phyloP scores from a whole-genome alignment of 2,888 invertebrate species.

The Eilema caniola region DNA sequence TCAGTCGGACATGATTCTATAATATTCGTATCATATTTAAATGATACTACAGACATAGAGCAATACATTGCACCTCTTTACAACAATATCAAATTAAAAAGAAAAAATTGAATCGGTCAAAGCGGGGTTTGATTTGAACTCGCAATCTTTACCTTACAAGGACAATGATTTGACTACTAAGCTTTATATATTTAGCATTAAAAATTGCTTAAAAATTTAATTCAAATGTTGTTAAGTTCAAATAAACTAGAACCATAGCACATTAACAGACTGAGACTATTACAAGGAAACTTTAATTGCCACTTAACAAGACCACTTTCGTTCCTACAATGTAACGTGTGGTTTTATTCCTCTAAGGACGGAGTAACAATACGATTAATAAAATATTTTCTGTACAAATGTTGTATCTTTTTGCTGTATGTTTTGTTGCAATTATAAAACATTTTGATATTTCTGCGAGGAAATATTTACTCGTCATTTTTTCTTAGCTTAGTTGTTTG shows the following conservation, averaged over 20 bases:
- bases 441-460: background rate
- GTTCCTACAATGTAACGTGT: slow-evolving; percentile 19
- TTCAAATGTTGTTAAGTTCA: too few species aligned
- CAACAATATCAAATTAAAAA: too few species aligned
- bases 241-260: slow-evolving; percentile 11
- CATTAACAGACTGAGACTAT: slow-evolving; percentile 30
- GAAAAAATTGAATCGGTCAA: too few species aligned
- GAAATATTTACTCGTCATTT: background rate
- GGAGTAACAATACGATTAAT: background rate
- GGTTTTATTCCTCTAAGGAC: slow-evolving; percentile 15
- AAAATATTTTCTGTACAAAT: background rate
- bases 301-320: slow-evolving; percentile 35
- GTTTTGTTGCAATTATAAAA: background rate
- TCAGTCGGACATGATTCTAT: too few species aligned
- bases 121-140: too few species aligned
- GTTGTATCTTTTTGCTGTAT: background rate
- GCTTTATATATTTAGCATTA: too few species aligned
- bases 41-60: too few species aligned
- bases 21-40: too few species aligned
- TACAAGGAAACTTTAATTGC: slow-evolving; percentile 42
- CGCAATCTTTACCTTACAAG: too few species aligned
- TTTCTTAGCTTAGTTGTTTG: background rate
- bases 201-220: too few species aligned
- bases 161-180: too few species aligned
- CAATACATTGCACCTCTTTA: too few species aligned